Base-by-base conservation (phyloP, 2,113 vertebrate species). In the Ancistrus triradiatus region DNA sequence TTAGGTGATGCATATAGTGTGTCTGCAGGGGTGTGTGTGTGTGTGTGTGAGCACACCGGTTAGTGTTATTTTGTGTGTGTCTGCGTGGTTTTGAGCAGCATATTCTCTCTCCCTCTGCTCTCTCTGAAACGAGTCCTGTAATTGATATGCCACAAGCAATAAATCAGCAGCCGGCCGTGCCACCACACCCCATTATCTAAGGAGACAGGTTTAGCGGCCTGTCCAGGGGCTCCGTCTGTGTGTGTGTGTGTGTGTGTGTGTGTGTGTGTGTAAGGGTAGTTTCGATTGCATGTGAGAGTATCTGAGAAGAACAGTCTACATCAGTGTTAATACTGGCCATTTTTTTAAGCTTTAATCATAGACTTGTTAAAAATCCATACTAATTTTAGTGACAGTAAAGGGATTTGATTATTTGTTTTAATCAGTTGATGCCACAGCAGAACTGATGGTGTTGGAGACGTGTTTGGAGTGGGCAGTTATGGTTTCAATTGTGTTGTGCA, bases 141-240 rank as follows among this genome's bases (percentile, higher is more conserved):
- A 76, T 76, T 76, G 74, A 76, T 76, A 76, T 73, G 74, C 74
- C 74, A 76, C 67, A 63, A 63, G 70, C 68, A 76, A 76, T 76
- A 76, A 76, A 76, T 76, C 74, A 76, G 58, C 52, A 65, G 66
- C 57, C 37, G 51, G 38, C 66, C 65, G 65, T 75, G 69, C 69
- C 62, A 76, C 52, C 70, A 37, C 62, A 59, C 51, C 57, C 74
- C 42, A 73, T 76, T 76, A 76, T 76, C 69, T 69, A 53, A 69
- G 66, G 70, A 76, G 74, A 75, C 65, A 48, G 60, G 65, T 72
- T 75, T 75, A 72, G 69, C 66, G 56, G 74, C 66, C 68, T 71
- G 69, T 53, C 63, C 64, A 44, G 65, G 47, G 44, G 55, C 59
- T 63, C 46, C 33, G 49, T 70, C 42, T 70, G 60, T 44, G 46